These are phyloP conservation scores for Argyra leucocephala DNA, from an alignment of 2,888 invertebrate species.

Conservation along the genomic window DNA sequence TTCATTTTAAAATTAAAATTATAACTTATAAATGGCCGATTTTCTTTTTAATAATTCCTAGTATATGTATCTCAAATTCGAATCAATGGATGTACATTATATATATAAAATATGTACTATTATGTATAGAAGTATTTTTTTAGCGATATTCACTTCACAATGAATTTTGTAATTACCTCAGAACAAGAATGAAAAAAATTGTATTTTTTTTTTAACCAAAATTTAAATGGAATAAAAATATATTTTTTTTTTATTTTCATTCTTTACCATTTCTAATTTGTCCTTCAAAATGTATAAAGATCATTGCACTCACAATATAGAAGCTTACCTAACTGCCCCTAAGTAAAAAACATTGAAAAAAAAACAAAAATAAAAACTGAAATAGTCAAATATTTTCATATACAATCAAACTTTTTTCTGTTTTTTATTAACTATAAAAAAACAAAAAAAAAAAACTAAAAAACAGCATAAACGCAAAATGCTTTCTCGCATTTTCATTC, in stretches of 20 bases:
- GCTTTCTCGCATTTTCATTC: background rate
- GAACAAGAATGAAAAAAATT: background rate
- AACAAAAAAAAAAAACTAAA: background rate
- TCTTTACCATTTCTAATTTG: conserved; percentile 1
- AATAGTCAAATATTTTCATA: background rate
- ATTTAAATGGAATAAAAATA: background rate
- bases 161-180: background rate
- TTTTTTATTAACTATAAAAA: too few relatives aligned
- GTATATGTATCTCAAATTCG: too few relatives aligned
- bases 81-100: too few relatives aligned
- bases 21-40: too few relatives aligned
- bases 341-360: too few relatives aligned
- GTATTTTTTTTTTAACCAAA: background rate
- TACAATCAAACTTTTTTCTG: background rate
- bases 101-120: too few relatives aligned
- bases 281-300: conserved; percentile 4
- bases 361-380: background rate
- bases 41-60: too few relatives aligned
- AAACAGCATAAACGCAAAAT: background rate
- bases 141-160: too few relatives aligned
- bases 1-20: too few relatives aligned
- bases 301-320: background rate
- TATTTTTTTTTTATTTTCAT: background rate
- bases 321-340: background rate
- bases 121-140: too few relatives aligned